phyloP scores from a whole-genome alignment of 2,113 vertebrate species.

The Isichthys henryi region DNA sequence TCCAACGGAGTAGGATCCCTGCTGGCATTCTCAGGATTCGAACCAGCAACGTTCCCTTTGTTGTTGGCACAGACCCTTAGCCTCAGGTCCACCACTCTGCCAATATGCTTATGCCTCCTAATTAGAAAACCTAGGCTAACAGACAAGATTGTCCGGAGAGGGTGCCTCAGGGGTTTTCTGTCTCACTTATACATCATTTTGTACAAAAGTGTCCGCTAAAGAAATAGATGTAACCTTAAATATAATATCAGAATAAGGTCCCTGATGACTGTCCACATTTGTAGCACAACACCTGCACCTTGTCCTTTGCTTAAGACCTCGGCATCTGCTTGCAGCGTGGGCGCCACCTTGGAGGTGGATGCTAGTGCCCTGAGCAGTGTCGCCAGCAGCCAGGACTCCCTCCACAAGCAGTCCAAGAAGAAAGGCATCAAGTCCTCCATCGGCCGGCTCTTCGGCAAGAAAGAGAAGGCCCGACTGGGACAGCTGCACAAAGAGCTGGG shows the following conservation, averaged over 20 bases:
- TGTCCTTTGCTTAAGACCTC: not conserved
- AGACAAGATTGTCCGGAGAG: not conserved
- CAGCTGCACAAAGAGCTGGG: conserved; percentile 82
- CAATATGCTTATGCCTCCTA: not conserved
- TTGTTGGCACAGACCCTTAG: not conserved
- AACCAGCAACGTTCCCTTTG: too few species aligned
- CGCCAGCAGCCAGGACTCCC: conserved; percentile 93
- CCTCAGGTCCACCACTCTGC: not conserved
- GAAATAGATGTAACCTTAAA: not conserved
- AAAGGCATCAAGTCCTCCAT: conserved; percentile 99
- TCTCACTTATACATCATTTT: not conserved
- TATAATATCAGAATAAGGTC: not conserved
- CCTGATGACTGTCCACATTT: not conserved
- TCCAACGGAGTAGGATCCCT: too few species aligned
- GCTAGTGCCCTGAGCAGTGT: conserved; percentile 82
- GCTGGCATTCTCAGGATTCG: too few species aligned
- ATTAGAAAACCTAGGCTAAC: not conserved
- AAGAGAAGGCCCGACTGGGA: conserved; percentile 86
- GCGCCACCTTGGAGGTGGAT: conserved; percentile 80
- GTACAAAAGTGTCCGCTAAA: not conserved
- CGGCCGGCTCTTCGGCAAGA: conserved; percentile 95
- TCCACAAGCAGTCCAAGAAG: conserved; percentile 96
- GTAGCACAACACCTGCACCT: not conserved
- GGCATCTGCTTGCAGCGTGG: conserved; percentile 64
- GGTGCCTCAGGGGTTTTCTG: not conserved